phyloP scores from a whole-genome alignment of 1,140 invertebrate genomes.

The Marisa cornuarietis region DNA sequence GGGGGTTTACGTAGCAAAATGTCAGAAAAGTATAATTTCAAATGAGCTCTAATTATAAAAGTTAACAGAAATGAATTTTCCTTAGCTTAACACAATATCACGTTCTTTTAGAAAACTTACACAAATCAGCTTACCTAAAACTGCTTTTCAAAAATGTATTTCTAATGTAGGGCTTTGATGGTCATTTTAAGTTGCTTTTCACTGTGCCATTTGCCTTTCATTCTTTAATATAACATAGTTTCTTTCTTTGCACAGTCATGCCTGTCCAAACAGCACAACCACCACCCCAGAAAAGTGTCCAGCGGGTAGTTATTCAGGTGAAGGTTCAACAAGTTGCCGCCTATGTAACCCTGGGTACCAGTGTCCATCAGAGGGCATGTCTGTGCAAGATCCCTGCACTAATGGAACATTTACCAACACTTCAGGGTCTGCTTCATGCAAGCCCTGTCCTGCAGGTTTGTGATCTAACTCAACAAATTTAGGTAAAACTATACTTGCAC shows the following conservation, averaged over 20 bases:
- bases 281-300: slow-evolving; percentile 33
- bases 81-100: too few species aligned
- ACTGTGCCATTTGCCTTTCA: too few species aligned
- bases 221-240: neutral
- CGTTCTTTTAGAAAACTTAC: too few species aligned
- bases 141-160: neutral
- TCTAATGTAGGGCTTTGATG: neutral
- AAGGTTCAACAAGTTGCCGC: slow-evolving; percentile 37
- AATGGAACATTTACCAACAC: slow-evolving; percentile 38
- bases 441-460: slow-evolving; percentile 37
- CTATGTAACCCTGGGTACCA: slow-evolving; percentile 41
- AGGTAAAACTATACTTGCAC: too few species aligned
- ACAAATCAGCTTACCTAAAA: too few species aligned
- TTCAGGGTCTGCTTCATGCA: slow-evolving; percentile 24
- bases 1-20: too few species aligned
- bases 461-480: too few species aligned
- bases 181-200: too few species aligned
- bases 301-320: slow-evolving; percentile 36
- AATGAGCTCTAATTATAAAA: too few species aligned
- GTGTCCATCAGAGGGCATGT: slow-evolving; percentile 37
- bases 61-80: too few species aligned
- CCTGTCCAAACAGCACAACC: slow-evolving; percentile 29
- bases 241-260: slow-evolving; percentile 14
- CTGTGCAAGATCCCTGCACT: slow-evolving; percentile 30
- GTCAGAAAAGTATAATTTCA: too few species aligned